Conservation (phyloP, 2,113 vertebrate species). For the Macaca mulatta region DNA sequence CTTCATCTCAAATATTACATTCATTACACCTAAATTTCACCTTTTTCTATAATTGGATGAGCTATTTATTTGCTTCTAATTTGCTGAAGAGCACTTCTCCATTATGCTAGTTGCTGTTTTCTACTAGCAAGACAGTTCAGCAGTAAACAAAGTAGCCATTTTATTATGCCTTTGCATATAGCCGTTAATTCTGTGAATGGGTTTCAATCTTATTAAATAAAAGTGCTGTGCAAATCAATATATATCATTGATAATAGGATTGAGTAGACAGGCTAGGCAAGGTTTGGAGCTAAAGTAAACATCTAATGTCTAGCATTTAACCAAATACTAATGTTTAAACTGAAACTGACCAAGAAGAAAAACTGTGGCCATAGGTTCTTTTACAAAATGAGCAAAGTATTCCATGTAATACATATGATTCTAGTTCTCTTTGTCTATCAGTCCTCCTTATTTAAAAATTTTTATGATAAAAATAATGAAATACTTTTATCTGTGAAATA, state of each 20-base stretch:
- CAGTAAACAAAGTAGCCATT: background rate
- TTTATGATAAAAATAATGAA: background rate
- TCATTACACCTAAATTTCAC: background rate
- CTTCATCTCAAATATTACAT: background rate
- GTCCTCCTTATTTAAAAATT: background rate
- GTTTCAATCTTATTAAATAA: slow-evolving; percentile 21
- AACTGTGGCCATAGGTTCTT: background rate
- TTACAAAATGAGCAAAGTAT: background rate
- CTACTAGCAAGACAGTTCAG: background rate
- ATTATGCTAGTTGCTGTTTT: background rate
- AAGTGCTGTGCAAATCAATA: background rate
- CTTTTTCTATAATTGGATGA: background rate
- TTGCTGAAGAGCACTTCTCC: background rate
- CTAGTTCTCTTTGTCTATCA: background rate
- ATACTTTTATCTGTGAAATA: no score
- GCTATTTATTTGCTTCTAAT: slow-evolving; percentile 13
- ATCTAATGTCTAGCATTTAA: background rate
- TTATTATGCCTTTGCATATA: background rate
- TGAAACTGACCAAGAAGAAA: background rate
- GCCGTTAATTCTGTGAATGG: background rate
- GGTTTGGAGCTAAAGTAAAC: background rate
- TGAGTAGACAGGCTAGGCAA: background rate
- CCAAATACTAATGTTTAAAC: background rate
- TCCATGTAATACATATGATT: background rate
- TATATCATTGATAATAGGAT: background rate